A percentile compares a stretch with the other conserved stretches of the same genome.
Evolutionary conservation across 2,797 vertebrate genomes (phyloP).

Genomic region (Podargus strigoides): DNA sequence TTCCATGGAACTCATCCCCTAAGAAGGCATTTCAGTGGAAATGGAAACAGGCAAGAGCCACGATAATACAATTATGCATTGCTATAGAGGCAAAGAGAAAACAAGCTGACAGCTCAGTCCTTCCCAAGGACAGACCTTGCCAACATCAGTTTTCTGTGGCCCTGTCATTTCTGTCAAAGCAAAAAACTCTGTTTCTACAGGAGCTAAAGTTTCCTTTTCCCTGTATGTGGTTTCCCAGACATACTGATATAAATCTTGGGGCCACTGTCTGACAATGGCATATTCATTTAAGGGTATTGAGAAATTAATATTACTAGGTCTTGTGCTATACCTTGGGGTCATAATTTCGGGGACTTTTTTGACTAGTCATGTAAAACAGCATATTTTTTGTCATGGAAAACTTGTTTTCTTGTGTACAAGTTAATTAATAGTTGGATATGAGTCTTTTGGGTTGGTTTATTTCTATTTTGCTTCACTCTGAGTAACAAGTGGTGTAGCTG

Average conservation of each 20-base stretch:
- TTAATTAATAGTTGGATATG: background rate
- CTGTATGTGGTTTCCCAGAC: background rate
- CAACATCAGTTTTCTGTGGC: background rate
- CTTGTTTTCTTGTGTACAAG: background rate
- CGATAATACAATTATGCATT: background rate
- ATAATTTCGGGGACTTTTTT: background rate
- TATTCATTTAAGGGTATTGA: background rate
- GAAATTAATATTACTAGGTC: background rate
- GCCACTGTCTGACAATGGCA: background rate
- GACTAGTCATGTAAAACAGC: accelerated
- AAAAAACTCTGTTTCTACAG: background rate
- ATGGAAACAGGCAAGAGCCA: background rate
- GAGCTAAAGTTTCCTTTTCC: background rate
- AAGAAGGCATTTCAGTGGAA: background rate
- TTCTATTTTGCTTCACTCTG: background rate
- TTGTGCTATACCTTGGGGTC: background rate
- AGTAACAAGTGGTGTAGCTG: background rate
- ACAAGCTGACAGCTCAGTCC: background rate
- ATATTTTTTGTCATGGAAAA: background rate
- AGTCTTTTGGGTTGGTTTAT: background rate
- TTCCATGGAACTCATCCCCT: background rate
- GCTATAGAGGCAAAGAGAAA: background rate
- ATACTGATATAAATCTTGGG: background rate
- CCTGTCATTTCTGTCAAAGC: background rate
- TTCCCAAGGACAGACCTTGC: background rate